Percentiles rank a stretch among this genome's conserved stretches.
These are phyloP conservation scores for Palythoa caribaeorum DNA, from an alignment of 92 coral and sea anemone species.

Conservation along the genomic window DNA sequence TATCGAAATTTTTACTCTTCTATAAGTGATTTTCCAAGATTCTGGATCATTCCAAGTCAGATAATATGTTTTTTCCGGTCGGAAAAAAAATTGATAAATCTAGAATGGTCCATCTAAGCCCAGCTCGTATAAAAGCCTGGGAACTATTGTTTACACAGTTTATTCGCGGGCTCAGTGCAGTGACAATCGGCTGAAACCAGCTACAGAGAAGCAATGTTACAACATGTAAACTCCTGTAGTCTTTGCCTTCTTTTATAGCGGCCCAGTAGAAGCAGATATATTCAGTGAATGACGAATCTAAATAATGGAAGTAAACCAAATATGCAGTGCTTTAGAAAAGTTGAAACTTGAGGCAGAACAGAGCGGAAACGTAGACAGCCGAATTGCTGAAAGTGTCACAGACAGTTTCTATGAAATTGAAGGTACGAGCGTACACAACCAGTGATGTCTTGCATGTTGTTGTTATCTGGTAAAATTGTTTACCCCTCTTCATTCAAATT, in stretches of 20 bases:
- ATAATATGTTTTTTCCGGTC: no score
- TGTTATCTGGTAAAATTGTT: neutral
- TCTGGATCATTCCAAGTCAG: no score
- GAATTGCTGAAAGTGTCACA: constrained; percentile 36
- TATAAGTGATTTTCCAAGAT: no score
- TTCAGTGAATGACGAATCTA: neutral
- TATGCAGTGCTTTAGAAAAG: constrained; percentile 39
- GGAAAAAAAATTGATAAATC: no score
- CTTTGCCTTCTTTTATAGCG: neutral
- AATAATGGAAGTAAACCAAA: constrained; percentile 38
- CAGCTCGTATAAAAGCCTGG: neutral
- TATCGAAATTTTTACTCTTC: no score
- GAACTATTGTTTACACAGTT: neutral
- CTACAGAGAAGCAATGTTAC: neutral
- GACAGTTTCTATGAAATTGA: constrained; percentile 45
- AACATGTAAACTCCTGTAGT: neutral
- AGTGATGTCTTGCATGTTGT: neutral
- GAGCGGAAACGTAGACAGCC: constrained; percentile 39
- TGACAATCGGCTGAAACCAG: neutral
- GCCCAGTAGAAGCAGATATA: neutral
- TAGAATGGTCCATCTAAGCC: no score
- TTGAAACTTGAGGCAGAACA: constrained; percentile 30
- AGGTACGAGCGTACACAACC: neutral
- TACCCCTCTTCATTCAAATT: neutral
- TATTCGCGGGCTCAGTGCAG: neutral